Evolutionary conservation across 2,113 vertebrate species (phyloP).

Genomic region (Dasyurus viverrinus): DNA sequence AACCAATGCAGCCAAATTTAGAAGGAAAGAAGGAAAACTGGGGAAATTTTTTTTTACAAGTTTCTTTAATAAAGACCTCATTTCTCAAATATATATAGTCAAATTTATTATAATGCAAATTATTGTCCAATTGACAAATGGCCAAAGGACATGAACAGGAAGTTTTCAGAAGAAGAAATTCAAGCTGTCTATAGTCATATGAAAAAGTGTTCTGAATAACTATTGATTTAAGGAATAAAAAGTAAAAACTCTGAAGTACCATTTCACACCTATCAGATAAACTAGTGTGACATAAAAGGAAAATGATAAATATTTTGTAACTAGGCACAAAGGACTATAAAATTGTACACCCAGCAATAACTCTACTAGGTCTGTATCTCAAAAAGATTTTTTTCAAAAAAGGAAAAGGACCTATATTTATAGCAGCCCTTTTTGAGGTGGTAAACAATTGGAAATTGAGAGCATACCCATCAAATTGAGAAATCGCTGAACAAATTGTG

Average conservation of each 20-base stretch:
- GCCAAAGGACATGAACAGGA: neutral
- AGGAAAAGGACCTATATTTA: neutral
- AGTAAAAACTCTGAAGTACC: neutral
- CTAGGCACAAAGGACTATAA: neutral
- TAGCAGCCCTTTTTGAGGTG: neutral
- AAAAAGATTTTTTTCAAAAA: no score
- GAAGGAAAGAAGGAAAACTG: neutral
- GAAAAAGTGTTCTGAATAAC: neutral
- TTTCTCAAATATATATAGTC: neutral
- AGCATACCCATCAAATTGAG: neutral
- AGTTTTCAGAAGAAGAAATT: neutral
- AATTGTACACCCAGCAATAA: neutral
- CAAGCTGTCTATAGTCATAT: neutral
- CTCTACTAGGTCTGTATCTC: no score
- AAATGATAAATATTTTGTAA: neutral
- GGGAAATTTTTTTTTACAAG: neutral
- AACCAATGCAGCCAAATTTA: neutral
- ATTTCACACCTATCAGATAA: neutral
- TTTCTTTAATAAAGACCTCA: neutral
- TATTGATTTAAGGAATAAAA: neutral
- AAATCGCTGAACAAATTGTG: neutral
- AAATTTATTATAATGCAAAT: neutral
- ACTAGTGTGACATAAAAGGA: neutral
- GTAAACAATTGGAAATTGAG: neutral
- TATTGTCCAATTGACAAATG: neutral